Evolutionary conservation across 2,888 invertebrate species (phyloP).

Genomic region (Harpalus rufipes): DNA sequence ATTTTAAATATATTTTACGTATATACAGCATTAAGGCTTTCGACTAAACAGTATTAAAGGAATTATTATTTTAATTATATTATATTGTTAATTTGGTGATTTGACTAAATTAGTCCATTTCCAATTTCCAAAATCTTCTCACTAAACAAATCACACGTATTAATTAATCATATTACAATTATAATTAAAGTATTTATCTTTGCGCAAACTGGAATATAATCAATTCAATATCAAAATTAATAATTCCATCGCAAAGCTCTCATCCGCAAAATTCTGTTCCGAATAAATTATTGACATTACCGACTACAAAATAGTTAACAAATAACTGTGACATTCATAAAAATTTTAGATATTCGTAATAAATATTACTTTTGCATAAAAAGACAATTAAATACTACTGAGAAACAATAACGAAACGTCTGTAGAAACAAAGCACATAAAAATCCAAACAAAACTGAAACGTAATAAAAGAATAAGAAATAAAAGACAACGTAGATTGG

Average conservation of each 20-base stretch:
- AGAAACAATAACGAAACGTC: constrained; percentile 30
- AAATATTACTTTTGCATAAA: constrained; percentile 27
- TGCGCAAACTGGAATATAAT: constrained; percentile 12
- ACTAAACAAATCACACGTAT: constrained; percentile 6
- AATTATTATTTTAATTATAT: neutral
- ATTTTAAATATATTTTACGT: no score
- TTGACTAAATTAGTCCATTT: neutral
- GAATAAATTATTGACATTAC: constrained; percentile 41
- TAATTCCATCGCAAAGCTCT: constrained; percentile 6
- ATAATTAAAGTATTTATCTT: constrained; percentile 40
- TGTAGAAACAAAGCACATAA: constrained; percentile 38
- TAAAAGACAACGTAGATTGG: constrained; percentile 53
- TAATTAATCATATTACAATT: constrained; percentile 42
- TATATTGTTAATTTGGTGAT: neutral
- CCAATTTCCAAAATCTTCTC: constrained; percentile 21
- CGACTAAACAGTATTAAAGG: no score
- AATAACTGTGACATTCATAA: constrained; percentile 17
- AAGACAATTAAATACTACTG: constrained; percentile 41
- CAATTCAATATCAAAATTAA: constrained; percentile 22
- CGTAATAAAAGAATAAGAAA: constrained; percentile 40
- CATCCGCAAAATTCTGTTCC: constrained; percentile 23
- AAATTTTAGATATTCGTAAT: constrained; percentile 22
- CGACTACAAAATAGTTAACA: constrained; percentile 1
- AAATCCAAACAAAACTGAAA: constrained; percentile 52
- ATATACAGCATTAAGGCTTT: no score